Evolutionary conservation across 2,888 invertebrate species (phyloP).

Genomic region (Linyphia triangularis): DNA sequence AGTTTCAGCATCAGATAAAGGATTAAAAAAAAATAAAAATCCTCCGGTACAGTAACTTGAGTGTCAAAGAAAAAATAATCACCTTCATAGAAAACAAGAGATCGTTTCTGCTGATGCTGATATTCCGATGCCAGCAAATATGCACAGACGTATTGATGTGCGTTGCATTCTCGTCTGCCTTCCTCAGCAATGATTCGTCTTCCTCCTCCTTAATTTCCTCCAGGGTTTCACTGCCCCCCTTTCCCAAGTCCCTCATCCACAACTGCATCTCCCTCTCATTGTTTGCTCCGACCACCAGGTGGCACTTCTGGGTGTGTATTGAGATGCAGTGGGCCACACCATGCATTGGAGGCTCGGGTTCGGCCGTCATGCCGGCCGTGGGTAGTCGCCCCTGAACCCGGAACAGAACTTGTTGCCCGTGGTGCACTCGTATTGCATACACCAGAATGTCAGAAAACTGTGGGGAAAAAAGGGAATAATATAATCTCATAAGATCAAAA

Average conservation of each 20-base stretch:
- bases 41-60: too few species aligned
- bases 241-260: constrained; percentile 36
- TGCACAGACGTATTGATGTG: constrained; percentile 85
- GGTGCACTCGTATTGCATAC: constrained; percentile 84
- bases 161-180: background rate
- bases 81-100: constrained; percentile 87
- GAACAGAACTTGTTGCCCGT: constrained; percentile 82
- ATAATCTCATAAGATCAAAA: too few species aligned
- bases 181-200: constrained; percentile 43
- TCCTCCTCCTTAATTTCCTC: constrained; percentile 23
- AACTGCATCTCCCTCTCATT: constrained; percentile 75
- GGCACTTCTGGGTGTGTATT: constrained; percentile 87
- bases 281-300: constrained; percentile 87
- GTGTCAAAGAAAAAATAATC: too few species aligned
- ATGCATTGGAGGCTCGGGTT: constrained; percentile 85
- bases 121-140: constrained; percentile 98
- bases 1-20: background rate
- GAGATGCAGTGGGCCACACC: constrained; percentile 88
- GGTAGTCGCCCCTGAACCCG: constrained; percentile 94
- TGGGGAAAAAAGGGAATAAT: constrained; percentile 69
- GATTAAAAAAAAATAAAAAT: background rate
- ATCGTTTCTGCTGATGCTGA: constrained; percentile 88
- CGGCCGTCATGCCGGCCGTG: constrained; percentile 88
- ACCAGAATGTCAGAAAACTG: constrained; percentile 95
- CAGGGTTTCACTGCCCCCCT: background rate